Evolutionary conservation across 2,888 invertebrate species (phyloP), one percentile per base, ranked within the genome.

Genomic region (Idaea straminata): DNA sequence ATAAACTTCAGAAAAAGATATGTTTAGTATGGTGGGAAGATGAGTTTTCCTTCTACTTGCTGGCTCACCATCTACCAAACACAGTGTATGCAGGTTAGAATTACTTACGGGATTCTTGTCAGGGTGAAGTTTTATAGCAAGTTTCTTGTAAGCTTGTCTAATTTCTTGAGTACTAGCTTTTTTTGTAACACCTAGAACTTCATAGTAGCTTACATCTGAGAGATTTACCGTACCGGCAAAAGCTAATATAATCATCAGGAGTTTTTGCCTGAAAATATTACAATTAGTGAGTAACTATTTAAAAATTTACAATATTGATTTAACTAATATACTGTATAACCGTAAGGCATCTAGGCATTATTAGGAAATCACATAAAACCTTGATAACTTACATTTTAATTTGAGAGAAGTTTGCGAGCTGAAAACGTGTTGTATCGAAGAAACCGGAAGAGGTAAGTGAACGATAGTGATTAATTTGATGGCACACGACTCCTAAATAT

Each of bases 111-210:
- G 88, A 77, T 94, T 95, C 83, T 97, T 97, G 84, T 97, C 97
- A 1, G 97, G 97, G 89, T 97, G 97, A 73, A 94, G 93, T 65
- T 94, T 94, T 1, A 97, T 91, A 0, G 96, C 97, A 61, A 96
- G 81, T 82, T 95, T 96, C 82, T 97, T 97, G 81, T 96, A 97
- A 5, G 96, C 96, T 82, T 95, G 95, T 69, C 96, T 89, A 66
- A 97, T 96, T 80, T 96, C 96, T 73, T 94, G 94, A 62, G 94
- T 92, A 66, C 95, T 94, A 3, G 96, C 96, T 78, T 94, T 94
- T 85, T 94, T 94, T 0, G 93, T 84, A 15, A 97, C 88, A 10
- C 95, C 95, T 35, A 97, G 88, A 61, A 96, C 84, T 74, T 95
- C 94, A 81, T 97, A 97, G 83, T 83, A 89, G 16, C 80, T 83